Percentiles rank a stretch among this genome's conserved stretches.
phyloP scores from a whole-genome alignment of 2,113 vertebrate species.

The Archilochus colubris region DNA sequence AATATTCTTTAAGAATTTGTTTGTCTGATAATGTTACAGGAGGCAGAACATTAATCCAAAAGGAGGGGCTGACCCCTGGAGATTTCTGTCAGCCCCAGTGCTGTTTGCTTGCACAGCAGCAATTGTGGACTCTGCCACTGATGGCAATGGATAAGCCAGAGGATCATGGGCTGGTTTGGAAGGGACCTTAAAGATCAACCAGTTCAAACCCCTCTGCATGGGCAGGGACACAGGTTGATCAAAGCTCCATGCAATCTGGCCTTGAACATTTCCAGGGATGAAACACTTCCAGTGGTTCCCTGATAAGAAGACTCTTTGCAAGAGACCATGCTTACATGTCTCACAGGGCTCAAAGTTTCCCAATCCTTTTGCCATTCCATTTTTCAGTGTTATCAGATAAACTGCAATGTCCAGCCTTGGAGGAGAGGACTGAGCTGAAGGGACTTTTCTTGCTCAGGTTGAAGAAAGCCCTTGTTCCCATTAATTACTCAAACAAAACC shows the following conservation, averaged over 20 bases:
- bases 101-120: neutral
- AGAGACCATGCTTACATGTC: neutral
- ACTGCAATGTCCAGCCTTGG: neutral
- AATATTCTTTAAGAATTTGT: neutral
- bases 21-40: neutral
- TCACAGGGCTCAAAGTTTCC: slow-evolving; percentile 4
- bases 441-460: neutral
- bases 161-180: too few species aligned
- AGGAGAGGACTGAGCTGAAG: neutral
- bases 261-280: too few species aligned
- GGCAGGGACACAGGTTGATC: too few species aligned
- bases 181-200: too few species aligned
- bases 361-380: neutral
- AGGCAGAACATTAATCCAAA: neutral
- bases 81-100: neutral
- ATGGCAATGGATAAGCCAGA: neutral
- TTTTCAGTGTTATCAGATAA: neutral
- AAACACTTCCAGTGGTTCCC: neutral
- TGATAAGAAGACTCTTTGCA: neutral
- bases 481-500: neutral
- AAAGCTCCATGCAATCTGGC: too few species aligned
- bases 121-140: neutral
- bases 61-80: neutral
- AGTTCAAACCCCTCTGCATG: too few species aligned
- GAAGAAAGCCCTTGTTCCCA: neutral